Conservation (phyloP, 2,888 invertebrate species). For the Erynnis tages region DNA sequence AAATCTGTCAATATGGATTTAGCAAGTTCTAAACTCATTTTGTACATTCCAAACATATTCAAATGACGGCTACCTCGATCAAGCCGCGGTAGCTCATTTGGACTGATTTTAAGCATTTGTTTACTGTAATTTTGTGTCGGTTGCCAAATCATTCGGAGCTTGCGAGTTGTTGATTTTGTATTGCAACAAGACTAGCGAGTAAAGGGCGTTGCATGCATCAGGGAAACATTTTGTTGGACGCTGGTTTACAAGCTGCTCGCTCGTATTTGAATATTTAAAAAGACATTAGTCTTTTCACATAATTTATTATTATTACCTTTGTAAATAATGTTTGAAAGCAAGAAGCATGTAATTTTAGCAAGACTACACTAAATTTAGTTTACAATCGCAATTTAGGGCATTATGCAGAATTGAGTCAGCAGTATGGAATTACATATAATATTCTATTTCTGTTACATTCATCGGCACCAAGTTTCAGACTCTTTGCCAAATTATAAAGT, state of each 20-base stretch:
- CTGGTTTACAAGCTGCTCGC: background rate
- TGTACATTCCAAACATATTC: conserved; percentile 34
- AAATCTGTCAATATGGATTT: too few relatives aligned
- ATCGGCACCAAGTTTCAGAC: conserved; percentile 59
- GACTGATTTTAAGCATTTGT: conserved; percentile 25
- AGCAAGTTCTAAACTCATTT: conserved; percentile 32
- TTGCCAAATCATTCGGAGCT: conserved; percentile 20
- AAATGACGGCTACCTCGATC: conserved; percentile 9
- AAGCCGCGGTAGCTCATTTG: conserved; percentile 19
- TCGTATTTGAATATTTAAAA: background rate
- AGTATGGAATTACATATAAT: conserved; percentile 54
- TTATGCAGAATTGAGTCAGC: conserved; percentile 55
- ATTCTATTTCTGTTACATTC: conserved; percentile 67
- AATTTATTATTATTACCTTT: background rate
- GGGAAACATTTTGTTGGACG: conserved; percentile 19
- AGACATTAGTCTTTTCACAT: background rate
- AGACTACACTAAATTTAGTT: conserved; percentile 25
- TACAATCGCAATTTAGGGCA: conserved; percentile 38
- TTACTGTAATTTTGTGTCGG: conserved; percentile 21
- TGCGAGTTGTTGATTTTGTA: conserved; percentile 19
- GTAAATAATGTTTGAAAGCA: background rate
- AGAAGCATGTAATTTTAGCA: conserved; percentile 4
- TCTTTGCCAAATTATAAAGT: conserved; percentile 73
- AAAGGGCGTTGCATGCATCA: conserved; percentile 34
- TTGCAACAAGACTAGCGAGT: conserved; percentile 4